phyloP scores from a whole-genome alignment of 2,888 invertebrate species.

The Hirtodrosophila histrioides region DNA sequence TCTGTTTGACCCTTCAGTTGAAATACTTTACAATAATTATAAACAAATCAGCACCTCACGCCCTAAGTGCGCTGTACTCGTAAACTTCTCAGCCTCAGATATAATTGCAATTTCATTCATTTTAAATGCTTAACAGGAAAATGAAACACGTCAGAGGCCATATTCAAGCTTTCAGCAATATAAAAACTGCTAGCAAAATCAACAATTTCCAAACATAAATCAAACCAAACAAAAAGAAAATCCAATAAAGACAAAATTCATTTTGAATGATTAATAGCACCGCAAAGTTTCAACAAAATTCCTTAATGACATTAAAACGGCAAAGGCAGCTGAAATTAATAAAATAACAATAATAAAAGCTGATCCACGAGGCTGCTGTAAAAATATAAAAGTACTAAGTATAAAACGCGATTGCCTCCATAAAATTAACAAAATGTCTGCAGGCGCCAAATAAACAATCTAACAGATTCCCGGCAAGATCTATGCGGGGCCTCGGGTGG shows the following conservation, averaged over 20 bases:
- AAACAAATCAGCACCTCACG: slow-evolving; percentile 27
- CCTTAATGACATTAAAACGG: slow-evolving; percentile 73
- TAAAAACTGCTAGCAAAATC: slow-evolving; percentile 40
- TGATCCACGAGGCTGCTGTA: neutral
- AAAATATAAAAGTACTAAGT: slow-evolving; percentile 39
- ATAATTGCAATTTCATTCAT: slow-evolving; percentile 61
- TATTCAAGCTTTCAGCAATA: slow-evolving; percentile 42
- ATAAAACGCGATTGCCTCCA: slow-evolving; percentile 61
- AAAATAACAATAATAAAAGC: slow-evolving; percentile 8
- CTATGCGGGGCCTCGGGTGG: no score
- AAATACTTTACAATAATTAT: slow-evolving; percentile 16
- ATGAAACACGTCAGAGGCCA: slow-evolving; percentile 26
- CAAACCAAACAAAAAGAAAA: slow-evolving; percentile 69
- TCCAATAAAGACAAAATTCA: slow-evolving; percentile 52
- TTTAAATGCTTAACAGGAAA: slow-evolving; percentile 59
- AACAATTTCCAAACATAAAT: slow-evolving; percentile 60
- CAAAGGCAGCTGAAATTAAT: slow-evolving; percentile 7
- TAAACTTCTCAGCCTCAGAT: slow-evolving; percentile 2
- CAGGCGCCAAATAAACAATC: slow-evolving; percentile 34
- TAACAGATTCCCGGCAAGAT: no score
- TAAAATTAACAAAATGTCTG: slow-evolving; percentile 65
- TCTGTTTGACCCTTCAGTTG: neutral
- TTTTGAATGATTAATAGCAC: slow-evolving; percentile 71
- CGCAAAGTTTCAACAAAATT: slow-evolving; percentile 56
- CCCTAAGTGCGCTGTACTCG: slow-evolving; percentile 1